Conservation (phyloP, 1,140 invertebrate genomes). For the Homarus americanus region DNA sequence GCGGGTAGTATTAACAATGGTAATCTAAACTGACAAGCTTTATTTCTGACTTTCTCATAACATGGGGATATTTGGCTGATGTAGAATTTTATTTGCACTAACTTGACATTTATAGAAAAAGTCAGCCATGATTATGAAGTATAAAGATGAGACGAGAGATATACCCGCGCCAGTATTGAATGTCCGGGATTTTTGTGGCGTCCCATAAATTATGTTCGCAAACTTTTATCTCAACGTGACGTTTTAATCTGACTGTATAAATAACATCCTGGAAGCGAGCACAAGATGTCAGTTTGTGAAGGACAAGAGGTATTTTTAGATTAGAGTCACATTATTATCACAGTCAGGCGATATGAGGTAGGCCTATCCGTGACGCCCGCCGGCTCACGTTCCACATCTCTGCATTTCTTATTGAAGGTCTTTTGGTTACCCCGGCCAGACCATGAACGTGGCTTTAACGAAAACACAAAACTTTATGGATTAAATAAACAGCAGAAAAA, state of each 20-base stretch:
- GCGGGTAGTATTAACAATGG: constrained; percentile 8
- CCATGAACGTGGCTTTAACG: neutral
- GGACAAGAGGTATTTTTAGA: neutral
- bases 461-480: constrained; percentile 44
- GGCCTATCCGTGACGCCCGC: neutral
- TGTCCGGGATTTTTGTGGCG: neutral
- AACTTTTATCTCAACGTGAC: neutral
- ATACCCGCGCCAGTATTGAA: neutral
- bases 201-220: neutral
- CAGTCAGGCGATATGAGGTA: neutral
- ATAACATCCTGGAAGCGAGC: neutral
- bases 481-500: constrained; percentile 12
- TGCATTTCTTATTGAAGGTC: neutral
- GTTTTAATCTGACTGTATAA: constrained; percentile 1
- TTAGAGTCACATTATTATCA: neutral
- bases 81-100: neutral
- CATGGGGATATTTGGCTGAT: neutral
- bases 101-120: neutral
- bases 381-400: neutral
- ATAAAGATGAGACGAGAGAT: constrained; percentile 4
- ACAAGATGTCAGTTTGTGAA: neutral
- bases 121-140: neutral
- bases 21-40: neutral
- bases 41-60: neutral
- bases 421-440: neutral